Evolutionary conservation across 2,888 invertebrate genomes (phyloP).

Genomic region (Steinernema scapterisci): DNA sequence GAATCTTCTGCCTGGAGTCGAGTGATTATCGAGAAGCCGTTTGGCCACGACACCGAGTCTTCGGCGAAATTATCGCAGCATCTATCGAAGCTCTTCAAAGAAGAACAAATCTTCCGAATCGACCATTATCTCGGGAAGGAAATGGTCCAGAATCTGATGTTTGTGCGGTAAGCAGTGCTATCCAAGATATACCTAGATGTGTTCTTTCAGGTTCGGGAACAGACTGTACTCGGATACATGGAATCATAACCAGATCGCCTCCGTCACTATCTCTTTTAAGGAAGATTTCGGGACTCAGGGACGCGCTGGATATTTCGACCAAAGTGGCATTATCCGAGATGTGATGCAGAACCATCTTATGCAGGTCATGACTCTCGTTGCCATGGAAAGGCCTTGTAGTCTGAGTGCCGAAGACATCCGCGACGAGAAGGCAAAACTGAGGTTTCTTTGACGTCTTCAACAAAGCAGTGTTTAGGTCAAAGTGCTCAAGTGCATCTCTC

Average conservation of each 20-base stretch:
- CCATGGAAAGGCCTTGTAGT: constrained; percentile 94
- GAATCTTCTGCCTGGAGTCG: constrained; percentile 77
- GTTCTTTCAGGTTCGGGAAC: constrained; percentile 84
- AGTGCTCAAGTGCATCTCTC: constrained; percentile 84
- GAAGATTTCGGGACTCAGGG: constrained; percentile 99
- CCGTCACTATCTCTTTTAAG: constrained; percentile 93
- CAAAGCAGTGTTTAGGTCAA: constrained; percentile 75
- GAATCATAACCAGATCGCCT: constrained; percentile 95
- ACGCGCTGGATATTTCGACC: constrained; percentile 96
- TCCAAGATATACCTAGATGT: neutral
- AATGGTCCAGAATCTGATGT: constrained; percentile 99
- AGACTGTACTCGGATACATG: constrained; percentile 91
- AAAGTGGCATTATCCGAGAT: constrained; percentile 93
- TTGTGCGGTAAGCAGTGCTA: constrained; percentile 75
- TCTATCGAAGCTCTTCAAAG: constrained; percentile 80
- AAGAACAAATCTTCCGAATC: constrained; percentile 91
- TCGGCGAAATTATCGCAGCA: constrained; percentile 85
- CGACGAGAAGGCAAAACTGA: constrained; percentile 78
- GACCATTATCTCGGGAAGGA: constrained; percentile 99
- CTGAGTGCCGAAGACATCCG: constrained; percentile 94
- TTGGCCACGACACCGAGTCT: constrained; percentile 85
- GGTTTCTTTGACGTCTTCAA: constrained; percentile 70
- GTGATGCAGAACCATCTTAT: constrained; percentile 99
- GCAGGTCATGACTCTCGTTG: constrained; percentile 92
- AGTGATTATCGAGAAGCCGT: constrained; percentile 96